phyloP scores from a whole-genome alignment of 2,797 vertebrate genomes.

The Chaetophractus vellerosus region DNA sequence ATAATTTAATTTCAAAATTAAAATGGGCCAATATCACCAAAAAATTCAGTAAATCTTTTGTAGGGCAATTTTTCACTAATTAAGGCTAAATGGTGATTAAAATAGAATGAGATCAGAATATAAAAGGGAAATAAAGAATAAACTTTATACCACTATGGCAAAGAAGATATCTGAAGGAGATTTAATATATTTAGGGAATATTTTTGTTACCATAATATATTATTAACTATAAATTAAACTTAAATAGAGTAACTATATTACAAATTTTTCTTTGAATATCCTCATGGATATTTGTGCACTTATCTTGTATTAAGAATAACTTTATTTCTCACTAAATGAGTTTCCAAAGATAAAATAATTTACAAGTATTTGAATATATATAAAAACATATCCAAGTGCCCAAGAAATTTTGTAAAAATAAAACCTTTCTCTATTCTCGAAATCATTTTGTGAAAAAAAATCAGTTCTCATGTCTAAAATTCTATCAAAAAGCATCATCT shows the following conservation, averaged over 20 bases:
- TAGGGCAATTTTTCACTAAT: conserved; percentile 37
- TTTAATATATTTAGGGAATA: conserved; percentile 1
- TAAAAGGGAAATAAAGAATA: background rate
- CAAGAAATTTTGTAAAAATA: conserved; percentile 7
- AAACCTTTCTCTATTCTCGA: conserved; percentile 29
- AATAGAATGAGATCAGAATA: conserved; percentile 34
- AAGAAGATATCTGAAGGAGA: background rate
- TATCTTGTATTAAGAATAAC: background rate
- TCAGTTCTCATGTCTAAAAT: conserved; percentile 3
- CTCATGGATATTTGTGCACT: background rate
- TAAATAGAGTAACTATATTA: background rate
- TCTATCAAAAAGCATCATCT: conserved; percentile 3
- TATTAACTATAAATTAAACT: conserved; percentile 23
- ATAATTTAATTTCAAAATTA: conserved; percentile 69
- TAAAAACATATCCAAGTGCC: conserved; percentile 16
- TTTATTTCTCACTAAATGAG: background rate
- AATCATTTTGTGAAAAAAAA: conserved; percentile 18
- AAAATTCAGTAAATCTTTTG: conserved; percentile 41
- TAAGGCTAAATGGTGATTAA: conserved; percentile 34
- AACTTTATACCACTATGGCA: background rate
- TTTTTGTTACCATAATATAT: background rate
- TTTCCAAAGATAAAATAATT: conserved; percentile 4
- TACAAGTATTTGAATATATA: background rate
- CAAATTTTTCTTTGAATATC: background rate
- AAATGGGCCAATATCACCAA: background rate